Conservation (phyloP, 2,888 invertebrate genomes). For the Thera britannica region DNA sequence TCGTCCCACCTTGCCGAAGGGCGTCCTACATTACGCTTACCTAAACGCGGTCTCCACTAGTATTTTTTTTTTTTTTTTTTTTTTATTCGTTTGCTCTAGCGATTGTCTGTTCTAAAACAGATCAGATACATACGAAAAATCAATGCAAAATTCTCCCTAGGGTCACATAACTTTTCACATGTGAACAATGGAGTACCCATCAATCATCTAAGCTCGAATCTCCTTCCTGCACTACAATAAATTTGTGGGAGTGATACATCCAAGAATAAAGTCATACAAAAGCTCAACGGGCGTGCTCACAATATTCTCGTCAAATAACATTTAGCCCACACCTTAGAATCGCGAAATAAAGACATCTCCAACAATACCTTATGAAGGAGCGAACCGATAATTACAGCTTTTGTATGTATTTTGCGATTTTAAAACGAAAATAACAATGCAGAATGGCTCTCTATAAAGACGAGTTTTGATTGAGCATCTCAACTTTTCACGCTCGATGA, state of each 20-base stretch:
- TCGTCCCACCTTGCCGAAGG: too few relatives aligned
- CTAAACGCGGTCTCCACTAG: too few relatives aligned
- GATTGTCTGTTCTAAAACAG: too few relatives aligned
- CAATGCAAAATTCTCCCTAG: constrained; percentile 56
- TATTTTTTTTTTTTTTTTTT: too few relatives aligned
- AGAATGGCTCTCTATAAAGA: constrained; percentile 44
- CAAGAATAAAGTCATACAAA: constrained; percentile 66
- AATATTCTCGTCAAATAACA: constrained; percentile 83
- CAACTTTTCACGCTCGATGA: constrained; percentile 37
- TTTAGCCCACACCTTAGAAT: constrained; percentile 84
- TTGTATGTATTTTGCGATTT: constrained; percentile 72
- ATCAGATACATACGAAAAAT: constrained; percentile 6
- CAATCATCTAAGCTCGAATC: constrained; percentile 68
- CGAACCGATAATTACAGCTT: constrained; percentile 81
- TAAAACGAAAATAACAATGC: constrained; percentile 66
- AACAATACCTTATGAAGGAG: constrained; percentile 73
- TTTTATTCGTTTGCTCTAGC: too few relatives aligned
- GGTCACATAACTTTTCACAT: constrained; percentile 77
- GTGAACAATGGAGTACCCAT: constrained; percentile 60
- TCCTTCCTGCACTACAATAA: constrained; percentile 71
- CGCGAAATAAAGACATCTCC: constrained; percentile 82
- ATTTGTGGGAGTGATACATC: constrained; percentile 81
- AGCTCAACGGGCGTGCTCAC: constrained; percentile 78
- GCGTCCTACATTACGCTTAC: too few relatives aligned
- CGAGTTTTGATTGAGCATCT: constrained; percentile 58